Conservation (phyloP, 2,113 vertebrate species). For the Bungarus multicinctus region DNA sequence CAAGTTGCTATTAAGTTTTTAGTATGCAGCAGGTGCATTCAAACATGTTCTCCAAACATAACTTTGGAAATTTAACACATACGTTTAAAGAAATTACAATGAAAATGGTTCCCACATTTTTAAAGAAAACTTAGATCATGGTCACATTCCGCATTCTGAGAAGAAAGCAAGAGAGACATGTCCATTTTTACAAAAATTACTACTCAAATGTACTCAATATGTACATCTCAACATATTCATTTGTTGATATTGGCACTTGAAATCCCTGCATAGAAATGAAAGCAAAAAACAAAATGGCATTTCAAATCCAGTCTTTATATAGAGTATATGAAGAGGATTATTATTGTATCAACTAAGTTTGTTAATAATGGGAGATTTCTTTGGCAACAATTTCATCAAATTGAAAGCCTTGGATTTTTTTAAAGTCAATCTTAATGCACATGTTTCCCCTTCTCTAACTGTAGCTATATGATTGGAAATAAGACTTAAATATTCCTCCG, state of each 20-base stretch:
- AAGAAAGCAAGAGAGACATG: neutral
- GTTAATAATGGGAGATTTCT: neutral
- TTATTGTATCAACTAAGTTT: conserved; percentile 43
- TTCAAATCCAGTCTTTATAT: neutral
- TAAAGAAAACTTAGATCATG: neutral
- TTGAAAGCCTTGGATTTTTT: neutral
- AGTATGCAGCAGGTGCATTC: conserved; percentile 24
- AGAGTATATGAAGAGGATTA: conserved; percentile 33
- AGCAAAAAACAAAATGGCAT: conserved; percentile 10
- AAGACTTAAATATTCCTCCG: neutral
- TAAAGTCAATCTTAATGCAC: neutral
- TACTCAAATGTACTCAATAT: neutral
- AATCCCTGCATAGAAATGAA: neutral
- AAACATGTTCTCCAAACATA: neutral
- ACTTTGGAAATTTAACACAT: conserved; percentile 28
- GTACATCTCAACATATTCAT: neutral
- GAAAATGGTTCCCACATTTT: conserved; percentile 6
- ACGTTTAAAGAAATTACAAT: conserved; percentile 17
- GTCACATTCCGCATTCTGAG: neutral
- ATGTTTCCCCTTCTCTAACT: neutral
- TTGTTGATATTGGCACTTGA: neutral
- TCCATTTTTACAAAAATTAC: neutral
- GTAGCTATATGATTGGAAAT: neutral
- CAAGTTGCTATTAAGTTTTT: neutral
- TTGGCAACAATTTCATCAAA: conserved; percentile 10